Conservation (phyloP, 2,113 vertebrate species). For the Euleptes europaea region DNA sequence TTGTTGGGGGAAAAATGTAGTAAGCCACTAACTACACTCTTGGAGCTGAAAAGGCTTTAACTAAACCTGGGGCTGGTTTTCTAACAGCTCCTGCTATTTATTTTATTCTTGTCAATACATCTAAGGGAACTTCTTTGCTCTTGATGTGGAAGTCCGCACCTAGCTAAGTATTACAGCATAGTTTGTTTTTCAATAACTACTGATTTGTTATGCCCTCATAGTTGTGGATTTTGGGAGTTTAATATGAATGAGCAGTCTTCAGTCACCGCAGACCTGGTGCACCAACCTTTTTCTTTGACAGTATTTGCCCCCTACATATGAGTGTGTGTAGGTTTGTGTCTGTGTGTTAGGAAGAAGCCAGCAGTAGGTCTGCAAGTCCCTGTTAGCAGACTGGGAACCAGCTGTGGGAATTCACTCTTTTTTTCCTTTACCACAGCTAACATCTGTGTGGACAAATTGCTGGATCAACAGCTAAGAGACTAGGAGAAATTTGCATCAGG, state of each 20-base stretch:
- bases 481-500: no score
- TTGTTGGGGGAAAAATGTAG: background rate
- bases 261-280: no score
- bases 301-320: background rate
- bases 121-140: background rate
- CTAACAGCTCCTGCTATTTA: background rate
- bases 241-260: no score
- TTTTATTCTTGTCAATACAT: background rate
- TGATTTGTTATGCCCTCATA: background rate
- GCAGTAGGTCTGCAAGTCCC: background rate
- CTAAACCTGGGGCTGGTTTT: background rate
- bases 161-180: background rate
- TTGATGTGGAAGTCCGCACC: background rate
- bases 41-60: background rate
- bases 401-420: background rate
- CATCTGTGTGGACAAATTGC: no score
- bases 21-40: background rate
- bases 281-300: no score
- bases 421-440: no score
- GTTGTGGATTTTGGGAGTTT: background rate
- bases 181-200: background rate
- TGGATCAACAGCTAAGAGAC: no score
- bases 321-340: background rate
- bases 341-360: background rate
- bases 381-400: background rate